These are phyloP conservation scores for Tromatobia lineatoria DNA, from an alignment of 2,888 invertebrate species.

Conservation along the genomic window DNA sequence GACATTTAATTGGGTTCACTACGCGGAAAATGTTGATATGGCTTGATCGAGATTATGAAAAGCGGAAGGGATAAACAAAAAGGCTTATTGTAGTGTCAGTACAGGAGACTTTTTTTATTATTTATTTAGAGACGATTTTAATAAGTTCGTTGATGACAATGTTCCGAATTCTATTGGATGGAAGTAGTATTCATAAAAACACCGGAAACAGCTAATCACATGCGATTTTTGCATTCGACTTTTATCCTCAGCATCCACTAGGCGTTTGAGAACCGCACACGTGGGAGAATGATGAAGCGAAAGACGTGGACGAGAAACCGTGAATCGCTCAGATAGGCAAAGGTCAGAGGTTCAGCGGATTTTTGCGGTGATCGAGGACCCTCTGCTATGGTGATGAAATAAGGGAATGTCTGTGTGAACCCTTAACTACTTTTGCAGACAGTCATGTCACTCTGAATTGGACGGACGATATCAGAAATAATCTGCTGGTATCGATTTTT, in stretches of 20 bases:
- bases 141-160: slow-evolving; percentile 39
- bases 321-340: slow-evolving; percentile 14
- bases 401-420: background rate
- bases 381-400: background rate
- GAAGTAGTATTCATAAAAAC: background rate
- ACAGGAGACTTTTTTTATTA: background rate
- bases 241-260: slow-evolving; percentile 8
- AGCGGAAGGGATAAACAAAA: background rate
- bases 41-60: background rate
- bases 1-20: too few species aligned
- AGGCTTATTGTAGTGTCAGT: background rate
- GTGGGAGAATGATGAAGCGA: slow-evolving; percentile 20
- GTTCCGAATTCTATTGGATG: slow-evolving; percentile 5
- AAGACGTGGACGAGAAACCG: slow-evolving; percentile 7
- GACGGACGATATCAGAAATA: background rate
- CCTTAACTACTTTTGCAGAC: background rate
- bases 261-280: background rate
- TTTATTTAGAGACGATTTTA: slow-evolving; percentile 7
- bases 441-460: background rate
- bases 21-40: too few species aligned
- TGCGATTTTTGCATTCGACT: slow-evolving; percentile 19
- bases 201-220: slow-evolving; percentile 7
- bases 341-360: slow-evolving; percentile 36
- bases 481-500: background rate
- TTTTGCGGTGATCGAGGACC: background rate